A percentile compares a stretch with the other conserved stretches of the same genome.
Evolutionary conservation across 2,797 vertebrate genomes (phyloP).

Genomic region (Poecilia gillii): DNA sequence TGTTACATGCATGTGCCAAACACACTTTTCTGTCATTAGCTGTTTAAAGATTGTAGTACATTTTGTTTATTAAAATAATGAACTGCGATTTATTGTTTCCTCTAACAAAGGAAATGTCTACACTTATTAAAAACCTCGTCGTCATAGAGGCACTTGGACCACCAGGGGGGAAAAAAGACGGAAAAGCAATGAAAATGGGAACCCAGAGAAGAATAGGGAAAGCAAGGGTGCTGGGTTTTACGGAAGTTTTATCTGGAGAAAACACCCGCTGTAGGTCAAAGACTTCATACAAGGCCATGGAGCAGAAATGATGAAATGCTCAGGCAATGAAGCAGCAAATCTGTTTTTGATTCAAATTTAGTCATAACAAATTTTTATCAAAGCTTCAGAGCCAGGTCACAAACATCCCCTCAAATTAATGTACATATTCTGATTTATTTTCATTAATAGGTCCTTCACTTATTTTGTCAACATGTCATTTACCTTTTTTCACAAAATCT

Average conservation of each 20-base stretch:
- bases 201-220: conserved; percentile 70
- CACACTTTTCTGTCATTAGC: conserved; percentile 76
- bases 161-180: conserved; percentile 50
- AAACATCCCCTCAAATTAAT: conserved; percentile 19
- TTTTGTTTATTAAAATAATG: conserved; percentile 77
- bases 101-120: conserved; percentile 71
- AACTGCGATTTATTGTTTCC: conserved; percentile 77
- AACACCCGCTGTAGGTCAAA: conserved; percentile 66
- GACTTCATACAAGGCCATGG: conserved; percentile 60
- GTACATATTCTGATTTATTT: neutral
- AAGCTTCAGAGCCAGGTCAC: conserved; percentile 25
- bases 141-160: conserved; percentile 43
- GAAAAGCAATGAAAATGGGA: conserved; percentile 64
- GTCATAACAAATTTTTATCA: conserved; percentile 35
- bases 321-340: conserved; percentile 43
- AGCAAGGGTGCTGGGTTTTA: conserved; percentile 39
- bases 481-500: neutral
- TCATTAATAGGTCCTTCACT: neutral
- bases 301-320: conserved; percentile 59
- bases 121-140: conserved; percentile 77
- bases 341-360: conserved; percentile 27
- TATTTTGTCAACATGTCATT: neutral
- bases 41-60: conserved; percentile 69
- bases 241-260: conserved; percentile 67
- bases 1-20: conserved; percentile 69